Conservation (phyloP, 2,113 vertebrate genomes). For the Romanogobio albipinnatus region DNA sequence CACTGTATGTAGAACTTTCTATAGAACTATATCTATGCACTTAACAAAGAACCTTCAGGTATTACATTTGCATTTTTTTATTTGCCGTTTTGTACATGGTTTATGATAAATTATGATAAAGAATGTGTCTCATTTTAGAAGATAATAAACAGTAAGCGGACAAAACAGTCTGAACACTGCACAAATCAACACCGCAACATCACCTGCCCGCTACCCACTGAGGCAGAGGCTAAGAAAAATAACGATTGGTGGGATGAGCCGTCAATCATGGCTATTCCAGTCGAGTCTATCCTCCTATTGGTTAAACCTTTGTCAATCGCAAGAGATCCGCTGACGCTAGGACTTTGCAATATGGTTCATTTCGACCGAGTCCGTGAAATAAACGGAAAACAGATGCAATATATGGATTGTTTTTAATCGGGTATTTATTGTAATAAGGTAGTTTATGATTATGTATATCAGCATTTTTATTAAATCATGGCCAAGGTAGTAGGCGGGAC, state of each 20-base stretch:
- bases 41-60: neutral
- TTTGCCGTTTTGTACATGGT: neutral
- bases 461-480: neutral
- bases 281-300: constrained; percentile 30
- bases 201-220: constrained; percentile 36
- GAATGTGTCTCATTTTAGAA: neutral
- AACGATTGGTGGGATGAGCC: constrained; percentile 14
- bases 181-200: neutral
- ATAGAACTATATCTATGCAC: neutral
- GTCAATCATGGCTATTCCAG: constrained; percentile 18
- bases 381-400: neutral
- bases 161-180: neutral
- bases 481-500: constrained; percentile 36
- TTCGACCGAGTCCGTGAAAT: neutral
- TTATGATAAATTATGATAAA: neutral
- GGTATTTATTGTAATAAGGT: neutral
- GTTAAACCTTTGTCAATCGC: constrained; percentile 42
- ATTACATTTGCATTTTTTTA: neutral
- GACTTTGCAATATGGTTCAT: neutral
- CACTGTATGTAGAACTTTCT: neutral
- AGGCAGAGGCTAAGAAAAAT: neutral
- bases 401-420: neutral
- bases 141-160: neutral
- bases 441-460: neutral
- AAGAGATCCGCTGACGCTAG: neutral